Evolutionary conservation across 2,888 invertebrate species (phyloP), one percentile per base, ranked within the genome.

Genomic region (Thyatira batis): DNA sequence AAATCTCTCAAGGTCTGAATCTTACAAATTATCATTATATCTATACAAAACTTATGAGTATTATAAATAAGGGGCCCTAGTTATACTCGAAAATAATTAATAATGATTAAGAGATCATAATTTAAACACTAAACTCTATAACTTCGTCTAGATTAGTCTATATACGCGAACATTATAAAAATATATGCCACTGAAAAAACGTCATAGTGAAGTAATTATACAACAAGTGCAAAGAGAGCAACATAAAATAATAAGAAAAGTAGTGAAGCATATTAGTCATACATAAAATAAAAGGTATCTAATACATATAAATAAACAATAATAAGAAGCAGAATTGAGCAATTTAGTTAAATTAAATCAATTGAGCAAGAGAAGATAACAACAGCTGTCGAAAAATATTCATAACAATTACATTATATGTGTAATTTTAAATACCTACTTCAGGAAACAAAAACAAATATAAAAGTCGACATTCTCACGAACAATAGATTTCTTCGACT

Each of bases 51-150:
- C 90, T 88, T 91, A 90, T 90, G 92, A 92, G 92, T 92, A 92
- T 92, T 92, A 90, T 91, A 90, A 92, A 91, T 90, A 85, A 87
- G 76, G 80, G 80, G 83, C 81, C 82, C 68, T 80, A 73, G 76
- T 84, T 84, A 82, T 81, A 83, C 71, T 85, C 81, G 84, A 87
- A 90, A 88, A 87, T 87, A 88, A 91, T 91, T 91, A 91, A 90
- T 91, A 92, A 85, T 89, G 89, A 91, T 91, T 92, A 92, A 92
- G 92, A 92, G 92, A 92, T 92, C 92, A 92, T 91, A 91, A 86
- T 89, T 89, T 88, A 89, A 48, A 85, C 80, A 74, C 87, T 90
- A 90, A 80, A 74, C 80, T 71, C 88, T 90, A 88, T 82, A 71
- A 79, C 68, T 72, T 84, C 87, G 79, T 79, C 85, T 89, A 89